These are phyloP conservation scores for Spermophilus dauricus DNA, from an alignment of 2,113 vertebrate genomes.

Conservation along the genomic window DNA sequence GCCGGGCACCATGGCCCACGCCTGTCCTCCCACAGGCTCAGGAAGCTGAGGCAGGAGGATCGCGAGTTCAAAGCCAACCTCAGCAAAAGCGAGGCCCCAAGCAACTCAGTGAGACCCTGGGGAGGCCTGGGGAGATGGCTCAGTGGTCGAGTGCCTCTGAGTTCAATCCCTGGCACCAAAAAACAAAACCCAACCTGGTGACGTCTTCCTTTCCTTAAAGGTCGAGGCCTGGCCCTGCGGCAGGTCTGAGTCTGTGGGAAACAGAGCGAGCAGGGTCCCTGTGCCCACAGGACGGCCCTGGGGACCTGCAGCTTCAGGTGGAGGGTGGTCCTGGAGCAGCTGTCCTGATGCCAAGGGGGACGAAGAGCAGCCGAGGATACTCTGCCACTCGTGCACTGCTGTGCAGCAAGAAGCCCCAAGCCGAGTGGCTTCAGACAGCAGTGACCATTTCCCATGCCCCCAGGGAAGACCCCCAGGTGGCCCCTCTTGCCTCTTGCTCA, in stretches of 20 bases:
- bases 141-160: too few relatives aligned
- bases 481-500: not conserved
- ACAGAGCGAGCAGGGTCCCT: not conserved
- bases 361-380: not conserved
- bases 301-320: too few relatives aligned
- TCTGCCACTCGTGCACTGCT: too few relatives aligned
- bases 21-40: too few relatives aligned
- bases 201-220: not conserved
- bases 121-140: too few relatives aligned
- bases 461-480: not conserved
- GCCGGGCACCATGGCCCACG: too few relatives aligned
- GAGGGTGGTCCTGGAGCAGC: not conserved
- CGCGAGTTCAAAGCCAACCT: too few relatives aligned
- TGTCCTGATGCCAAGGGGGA: not conserved
- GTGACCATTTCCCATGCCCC: not conserved
- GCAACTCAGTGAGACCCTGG: too few relatives aligned
- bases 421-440: not conserved
- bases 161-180: too few relatives aligned
- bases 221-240: not conserved
- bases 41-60: too few relatives aligned
- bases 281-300: rapidly evolving
- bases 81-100: too few relatives aligned
- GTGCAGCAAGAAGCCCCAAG: not conserved
- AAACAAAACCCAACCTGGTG: too few relatives aligned
- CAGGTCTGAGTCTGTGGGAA: not conserved